Evolutionary conservation across 2,797 vertebrate genomes (phyloP).

Genomic region (Jordanella pulchra): DNA sequence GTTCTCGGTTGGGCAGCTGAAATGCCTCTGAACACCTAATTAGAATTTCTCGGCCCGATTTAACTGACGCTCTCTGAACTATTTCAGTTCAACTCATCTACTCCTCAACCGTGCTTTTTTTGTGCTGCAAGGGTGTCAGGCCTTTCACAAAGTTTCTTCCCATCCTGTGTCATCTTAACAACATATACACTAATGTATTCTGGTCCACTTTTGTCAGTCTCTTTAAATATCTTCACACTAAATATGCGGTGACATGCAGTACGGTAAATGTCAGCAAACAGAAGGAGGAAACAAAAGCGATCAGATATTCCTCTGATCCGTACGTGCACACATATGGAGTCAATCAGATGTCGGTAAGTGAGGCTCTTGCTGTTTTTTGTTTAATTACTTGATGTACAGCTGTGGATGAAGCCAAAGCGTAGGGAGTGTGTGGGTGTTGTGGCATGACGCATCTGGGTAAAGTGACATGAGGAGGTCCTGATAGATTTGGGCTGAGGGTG

Average conservation of each 20-base stretch:
- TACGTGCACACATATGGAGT: conserved; percentile 9
- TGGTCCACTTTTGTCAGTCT: conserved; percentile 50
- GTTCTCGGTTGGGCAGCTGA: conserved; percentile 9
- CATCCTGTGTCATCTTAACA: conserved; percentile 22
- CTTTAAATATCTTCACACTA: conserved; percentile 19
- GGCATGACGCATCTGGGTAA: conserved; percentile 66
- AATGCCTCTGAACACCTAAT: conserved; percentile 28
- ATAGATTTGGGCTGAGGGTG: conserved; percentile 62
- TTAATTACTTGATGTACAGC: conserved; percentile 39
- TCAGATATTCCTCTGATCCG: conserved; percentile 29
- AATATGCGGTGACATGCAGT: conserved; percentile 42
- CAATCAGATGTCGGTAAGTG: conserved; percentile 10
- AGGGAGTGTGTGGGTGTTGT: conserved; percentile 42
- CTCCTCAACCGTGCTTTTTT: conserved; percentile 16
- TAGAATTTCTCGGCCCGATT: conserved; percentile 14
- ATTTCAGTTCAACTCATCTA: conserved; percentile 18
- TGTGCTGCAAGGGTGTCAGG: conserved; percentile 12
- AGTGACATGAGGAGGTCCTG: conserved; percentile 50
- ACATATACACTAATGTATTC: conserved; percentile 26
- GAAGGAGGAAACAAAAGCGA: conserved; percentile 19
- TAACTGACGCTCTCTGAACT: not conserved
- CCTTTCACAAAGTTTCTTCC: conserved; percentile 38
- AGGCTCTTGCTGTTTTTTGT: not conserved
- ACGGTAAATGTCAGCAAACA: conserved; percentile 52
- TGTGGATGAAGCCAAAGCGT: conserved; percentile 53